A percentile compares a stretch with the other conserved stretches of the same genome.
These are phyloP conservation scores for Orthosia gothica DNA, from an alignment of 2,888 invertebrate species.

Conservation along the genomic window DNA sequence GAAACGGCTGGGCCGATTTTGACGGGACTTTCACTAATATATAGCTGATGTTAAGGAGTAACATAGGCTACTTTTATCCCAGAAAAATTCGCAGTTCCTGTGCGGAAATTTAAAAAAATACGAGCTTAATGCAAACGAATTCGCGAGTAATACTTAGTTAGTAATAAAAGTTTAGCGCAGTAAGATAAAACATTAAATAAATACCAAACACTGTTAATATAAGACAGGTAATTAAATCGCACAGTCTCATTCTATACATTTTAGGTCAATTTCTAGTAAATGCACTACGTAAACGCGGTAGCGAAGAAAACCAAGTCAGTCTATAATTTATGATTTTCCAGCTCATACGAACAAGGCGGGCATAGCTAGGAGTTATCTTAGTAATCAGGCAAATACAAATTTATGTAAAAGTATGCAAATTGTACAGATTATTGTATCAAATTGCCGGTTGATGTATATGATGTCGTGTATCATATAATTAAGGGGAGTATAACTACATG, in stretches of 20 bases:
- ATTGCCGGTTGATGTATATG: conserved; percentile 68
- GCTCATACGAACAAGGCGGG: conserved; percentile 31
- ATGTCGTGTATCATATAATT: conserved; percentile 80
- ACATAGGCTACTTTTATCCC: too few species aligned
- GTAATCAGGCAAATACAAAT: conserved; percentile 62
- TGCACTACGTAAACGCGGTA: conserved; percentile 49
- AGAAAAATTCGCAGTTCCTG: too few species aligned
- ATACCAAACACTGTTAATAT: neutral
- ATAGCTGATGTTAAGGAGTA: too few species aligned
- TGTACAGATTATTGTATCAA: conserved; percentile 77
- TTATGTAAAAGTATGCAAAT: conserved; percentile 68
- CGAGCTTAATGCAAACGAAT: too few species aligned
- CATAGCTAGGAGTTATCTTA: conserved; percentile 37
- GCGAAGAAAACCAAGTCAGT: conserved; percentile 48
- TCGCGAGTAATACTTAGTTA: too few species aligned
- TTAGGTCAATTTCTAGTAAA: conserved; percentile 51
- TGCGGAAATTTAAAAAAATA: too few species aligned
- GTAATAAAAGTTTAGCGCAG: neutral
- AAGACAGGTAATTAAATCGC: conserved; percentile 12
- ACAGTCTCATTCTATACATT: conserved; percentile 3
- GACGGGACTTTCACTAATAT: too few species aligned
- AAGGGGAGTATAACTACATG: conserved; percentile 68
- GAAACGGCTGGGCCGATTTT: too few species aligned
- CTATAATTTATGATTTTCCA: conserved; percentile 63
- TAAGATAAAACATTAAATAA: neutral